Evolutionary conservation across 2,888 invertebrate species (phyloP).

Genomic region (Aquatica leii): DNA sequence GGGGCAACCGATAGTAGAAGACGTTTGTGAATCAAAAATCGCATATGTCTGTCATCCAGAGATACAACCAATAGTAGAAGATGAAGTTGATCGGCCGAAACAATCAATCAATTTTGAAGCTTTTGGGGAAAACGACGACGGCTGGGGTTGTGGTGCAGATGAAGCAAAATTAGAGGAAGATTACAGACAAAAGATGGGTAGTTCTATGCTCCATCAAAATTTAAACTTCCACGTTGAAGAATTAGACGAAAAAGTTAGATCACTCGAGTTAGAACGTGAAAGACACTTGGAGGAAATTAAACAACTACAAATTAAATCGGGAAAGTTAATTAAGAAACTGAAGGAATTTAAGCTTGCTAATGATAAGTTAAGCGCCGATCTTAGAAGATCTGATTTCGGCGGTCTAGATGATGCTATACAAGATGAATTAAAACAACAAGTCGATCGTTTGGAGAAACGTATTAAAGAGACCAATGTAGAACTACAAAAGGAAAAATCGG

Average conservation of each 20-base stretch:
- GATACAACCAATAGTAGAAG: conserved; percentile 38
- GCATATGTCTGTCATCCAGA: not conserved
- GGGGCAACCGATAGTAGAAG: not conserved
- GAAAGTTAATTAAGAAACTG: conserved; percentile 82
- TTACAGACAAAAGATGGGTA: conserved; percentile 53
- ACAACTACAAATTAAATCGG: conserved; percentile 73
- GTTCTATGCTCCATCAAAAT: conserved; percentile 42
- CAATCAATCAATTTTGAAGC: conserved; percentile 52
- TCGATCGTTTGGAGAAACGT: conserved; percentile 71
- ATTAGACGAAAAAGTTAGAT: conserved; percentile 67
- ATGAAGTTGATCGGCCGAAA: conserved; percentile 46
- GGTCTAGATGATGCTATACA: conserved; percentile 78
- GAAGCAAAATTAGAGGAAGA: conserved; percentile 64
- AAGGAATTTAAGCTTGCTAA: conserved; percentile 81
- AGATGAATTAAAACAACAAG: conserved; percentile 78
- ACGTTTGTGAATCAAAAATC: not conserved
- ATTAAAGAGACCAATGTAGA: conserved; percentile 68
- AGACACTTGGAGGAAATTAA: conserved; percentile 69
- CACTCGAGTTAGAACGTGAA: conserved; percentile 67
- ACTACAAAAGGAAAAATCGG: conserved; percentile 68
- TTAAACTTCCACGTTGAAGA: conserved; percentile 61
- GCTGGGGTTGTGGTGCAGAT: conserved; percentile 69
- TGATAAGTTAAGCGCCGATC: conserved; percentile 67
- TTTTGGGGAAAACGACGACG: conserved; percentile 64
- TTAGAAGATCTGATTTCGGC: conserved; percentile 49